Evolutionary conservation across 2,888 invertebrate species (phyloP).

Genomic region (Ceramica pisi): DNA sequence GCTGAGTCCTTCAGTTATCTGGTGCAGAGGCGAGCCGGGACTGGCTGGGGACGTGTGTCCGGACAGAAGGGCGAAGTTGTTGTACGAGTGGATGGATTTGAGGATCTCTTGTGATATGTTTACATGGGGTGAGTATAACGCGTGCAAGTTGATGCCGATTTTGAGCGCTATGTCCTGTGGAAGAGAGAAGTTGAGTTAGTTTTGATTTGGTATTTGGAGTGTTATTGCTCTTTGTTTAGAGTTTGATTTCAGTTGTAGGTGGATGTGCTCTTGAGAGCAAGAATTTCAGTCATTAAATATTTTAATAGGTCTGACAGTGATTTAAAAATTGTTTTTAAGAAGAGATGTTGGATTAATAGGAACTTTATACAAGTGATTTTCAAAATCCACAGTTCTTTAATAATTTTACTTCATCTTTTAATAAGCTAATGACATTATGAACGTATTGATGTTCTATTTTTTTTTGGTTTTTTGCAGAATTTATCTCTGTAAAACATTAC

Average conservation of each 20-base stretch:
- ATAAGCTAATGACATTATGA: too few species aligned
- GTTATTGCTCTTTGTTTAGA: not conserved
- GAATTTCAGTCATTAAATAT: too few species aligned
- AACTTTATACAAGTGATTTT: too few species aligned
- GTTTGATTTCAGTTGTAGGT: not conserved
- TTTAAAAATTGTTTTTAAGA: too few species aligned
- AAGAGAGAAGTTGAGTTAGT: slow-evolving; percentile 11
- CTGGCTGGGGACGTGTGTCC: slow-evolving; percentile 77
- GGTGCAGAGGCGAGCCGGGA: slow-evolving; percentile 91
- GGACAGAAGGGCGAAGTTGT: slow-evolving; percentile 75
- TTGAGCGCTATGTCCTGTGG: slow-evolving; percentile 87
- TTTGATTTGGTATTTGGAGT: not conserved
- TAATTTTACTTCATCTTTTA: too few species aligned
- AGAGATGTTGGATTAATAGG: too few species aligned
- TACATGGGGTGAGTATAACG: slow-evolving; percentile 74
- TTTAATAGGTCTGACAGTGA: too few species aligned
- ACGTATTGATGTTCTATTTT: too few species aligned
- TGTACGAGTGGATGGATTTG: slow-evolving; percentile 78
- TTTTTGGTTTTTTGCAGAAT: too few species aligned
- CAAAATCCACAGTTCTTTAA: too few species aligned
- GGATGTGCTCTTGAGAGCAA: too few species aligned
- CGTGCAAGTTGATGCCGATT: slow-evolving; percentile 89
- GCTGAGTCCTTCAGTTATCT: slow-evolving; percentile 93
- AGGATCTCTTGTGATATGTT: slow-evolving; percentile 81
- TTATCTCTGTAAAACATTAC: too few species aligned